phyloP scores from a whole-genome alignment of 2,888 invertebrate genomes.

The Tetragnatha montana region DNA sequence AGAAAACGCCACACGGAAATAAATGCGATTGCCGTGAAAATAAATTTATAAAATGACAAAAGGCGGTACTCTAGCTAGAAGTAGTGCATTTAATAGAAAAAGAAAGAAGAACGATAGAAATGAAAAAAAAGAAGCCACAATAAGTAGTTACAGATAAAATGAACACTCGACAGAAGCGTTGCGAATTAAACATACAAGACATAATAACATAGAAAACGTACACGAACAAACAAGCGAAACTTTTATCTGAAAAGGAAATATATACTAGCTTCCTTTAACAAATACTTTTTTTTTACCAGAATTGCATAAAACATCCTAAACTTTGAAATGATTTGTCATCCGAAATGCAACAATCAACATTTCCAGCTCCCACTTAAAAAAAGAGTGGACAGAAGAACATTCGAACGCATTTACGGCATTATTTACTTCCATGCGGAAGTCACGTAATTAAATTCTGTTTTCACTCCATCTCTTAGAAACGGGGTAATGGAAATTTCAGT shows the following conservation, averaged over 20 bases:
- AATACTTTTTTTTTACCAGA: background rate
- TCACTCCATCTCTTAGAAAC: background rate
- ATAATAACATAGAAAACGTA: background rate
- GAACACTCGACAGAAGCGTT: too few relatives aligned
- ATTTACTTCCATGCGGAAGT: background rate
- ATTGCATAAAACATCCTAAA: background rate
- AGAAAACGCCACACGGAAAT: too few relatives aligned
- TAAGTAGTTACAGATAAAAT: too few relatives aligned
- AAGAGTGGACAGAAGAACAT: background rate
- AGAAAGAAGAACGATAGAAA: too few relatives aligned
- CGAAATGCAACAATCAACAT: background rate
- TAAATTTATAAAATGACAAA: too few relatives aligned
- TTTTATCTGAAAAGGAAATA: background rate
- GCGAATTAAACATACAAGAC: background rate
- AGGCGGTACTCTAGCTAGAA: too few relatives aligned
- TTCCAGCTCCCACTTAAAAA: background rate
- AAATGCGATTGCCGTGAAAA: too few relatives aligned
- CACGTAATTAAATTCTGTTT: constrained; percentile 12
- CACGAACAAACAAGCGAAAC: background rate
- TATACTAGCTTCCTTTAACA: background rate
- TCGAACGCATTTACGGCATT: background rate
- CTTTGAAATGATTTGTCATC: background rate
- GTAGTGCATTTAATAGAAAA: too few relatives aligned
- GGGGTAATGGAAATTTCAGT: constrained; percentile 19
- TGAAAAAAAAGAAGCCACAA: too few relatives aligned